Conservation (phyloP, 2,797 vertebrate genomes). For the Nannoperca australis region DNA sequence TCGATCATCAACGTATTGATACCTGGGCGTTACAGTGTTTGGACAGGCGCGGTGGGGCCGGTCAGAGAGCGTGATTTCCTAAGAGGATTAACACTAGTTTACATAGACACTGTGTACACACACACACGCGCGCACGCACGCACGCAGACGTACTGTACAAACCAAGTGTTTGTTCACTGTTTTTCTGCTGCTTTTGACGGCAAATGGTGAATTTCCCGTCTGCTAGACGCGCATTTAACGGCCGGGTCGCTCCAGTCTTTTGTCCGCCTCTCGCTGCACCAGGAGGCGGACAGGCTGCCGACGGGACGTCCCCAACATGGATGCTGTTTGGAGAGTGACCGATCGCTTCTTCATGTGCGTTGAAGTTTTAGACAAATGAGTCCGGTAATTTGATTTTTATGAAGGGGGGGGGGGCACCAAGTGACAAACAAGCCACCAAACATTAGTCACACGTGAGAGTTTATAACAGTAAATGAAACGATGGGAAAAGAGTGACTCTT, state of each 20-base stretch:
- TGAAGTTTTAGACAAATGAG: neutral
- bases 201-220: slow-evolving; percentile 23
- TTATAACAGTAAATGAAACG: neutral
- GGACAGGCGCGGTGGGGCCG: slow-evolving; percentile 43
- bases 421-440: neutral
- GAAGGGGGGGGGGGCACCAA: no score
- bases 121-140: slow-evolving; percentile 44
- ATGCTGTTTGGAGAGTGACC: slow-evolving; percentile 14
- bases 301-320: slow-evolving; percentile 70
- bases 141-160: slow-evolving; percentile 45
- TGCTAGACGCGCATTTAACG: neutral
- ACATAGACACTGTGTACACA: slow-evolving; percentile 69
- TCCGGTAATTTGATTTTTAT: neutral
- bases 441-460: neutral
- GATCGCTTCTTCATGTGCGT: neutral
- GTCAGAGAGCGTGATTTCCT: slow-evolving; percentile 84
- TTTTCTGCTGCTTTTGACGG: slow-evolving; percentile 25
- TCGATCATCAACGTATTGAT: neutral
- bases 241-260: slow-evolving; percentile 44
- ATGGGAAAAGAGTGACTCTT: slow-evolving; percentile 30
- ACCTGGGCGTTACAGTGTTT: slow-evolving; percentile 25
- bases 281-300: slow-evolving; percentile 38
- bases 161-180: slow-evolving; percentile 31
- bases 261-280: slow-evolving; percentile 57
- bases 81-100: slow-evolving; percentile 85